Percentiles rank a stretch among this genome's conserved stretches.
Evolutionary conservation across 2,113 vertebrate genomes (phyloP).

Genomic region (Martes martes): DNA sequence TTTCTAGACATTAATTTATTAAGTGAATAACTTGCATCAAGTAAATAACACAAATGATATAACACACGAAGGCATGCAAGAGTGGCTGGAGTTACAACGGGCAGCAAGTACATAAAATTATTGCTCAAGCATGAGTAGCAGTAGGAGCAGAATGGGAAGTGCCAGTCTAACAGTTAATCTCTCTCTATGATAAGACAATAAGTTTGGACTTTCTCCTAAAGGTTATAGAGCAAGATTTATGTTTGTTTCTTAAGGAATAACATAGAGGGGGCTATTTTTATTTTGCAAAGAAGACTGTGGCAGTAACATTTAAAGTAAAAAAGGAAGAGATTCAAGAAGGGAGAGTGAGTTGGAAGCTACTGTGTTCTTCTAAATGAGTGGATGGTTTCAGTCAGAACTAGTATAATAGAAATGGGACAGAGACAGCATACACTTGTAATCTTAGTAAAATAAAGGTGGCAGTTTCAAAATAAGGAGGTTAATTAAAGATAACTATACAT

Average conservation of each 20-base stretch:
- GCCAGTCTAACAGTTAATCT: background rate
- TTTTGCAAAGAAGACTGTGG: background rate
- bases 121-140: background rate
- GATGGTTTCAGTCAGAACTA: background rate
- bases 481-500: background rate
- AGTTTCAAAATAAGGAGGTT: background rate
- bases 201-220: background rate
- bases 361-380: background rate
- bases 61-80: background rate
- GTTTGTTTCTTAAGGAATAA: background rate
- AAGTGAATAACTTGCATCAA: background rate
- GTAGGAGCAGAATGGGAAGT: background rate
- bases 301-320: background rate
- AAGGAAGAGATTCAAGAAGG: background rate
- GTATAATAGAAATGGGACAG: background rate
- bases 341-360: background rate
- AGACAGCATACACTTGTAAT: background rate
- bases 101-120: background rate
- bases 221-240: background rate
- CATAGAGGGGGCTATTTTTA: background rate
- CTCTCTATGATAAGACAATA: background rate
- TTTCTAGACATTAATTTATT: background rate
- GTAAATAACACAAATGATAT: background rate
- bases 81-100: background rate
- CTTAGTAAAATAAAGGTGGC: background rate